A percentile compares a stretch with the other conserved stretches of the same genome.
phyloP scores from a whole-genome alignment of 2,113 vertebrate species.

The Lophochroa leadbeateri region DNA sequence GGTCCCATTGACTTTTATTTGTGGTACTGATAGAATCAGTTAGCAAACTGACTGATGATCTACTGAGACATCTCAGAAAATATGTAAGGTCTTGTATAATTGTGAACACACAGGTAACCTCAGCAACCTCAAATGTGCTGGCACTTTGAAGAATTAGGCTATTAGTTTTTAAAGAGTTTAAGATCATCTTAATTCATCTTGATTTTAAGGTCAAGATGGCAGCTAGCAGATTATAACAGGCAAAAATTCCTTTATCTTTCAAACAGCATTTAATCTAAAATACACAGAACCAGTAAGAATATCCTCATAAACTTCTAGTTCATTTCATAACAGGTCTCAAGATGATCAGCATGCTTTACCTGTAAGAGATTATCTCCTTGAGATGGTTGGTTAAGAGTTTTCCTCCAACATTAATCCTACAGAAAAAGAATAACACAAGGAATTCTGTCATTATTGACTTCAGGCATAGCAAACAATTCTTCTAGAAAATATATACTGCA shows the following conservation, averaged over 20 bases:
- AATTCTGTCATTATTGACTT: conserved; percentile 16
- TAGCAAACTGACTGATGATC: not conserved
- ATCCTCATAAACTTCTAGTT: not conserved
- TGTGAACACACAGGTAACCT: not conserved
- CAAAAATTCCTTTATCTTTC: not conserved
- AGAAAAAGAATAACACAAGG: conserved; percentile 12
- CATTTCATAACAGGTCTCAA: not conserved
- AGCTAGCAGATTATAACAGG: not conserved
- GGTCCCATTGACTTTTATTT: not conserved
- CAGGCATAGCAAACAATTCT: not conserved
- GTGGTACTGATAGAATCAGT: not conserved
- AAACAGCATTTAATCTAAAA: not conserved
- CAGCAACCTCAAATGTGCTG: not conserved
- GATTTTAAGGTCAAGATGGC: not conserved
- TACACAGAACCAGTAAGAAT: not conserved
- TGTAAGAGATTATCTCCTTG: conserved; percentile 98
- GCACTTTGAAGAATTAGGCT: not conserved
- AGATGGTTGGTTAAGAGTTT: conserved; percentile 97
- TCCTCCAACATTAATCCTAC: conserved; percentile 94
- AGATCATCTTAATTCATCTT: not conserved
- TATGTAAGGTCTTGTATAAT: not conserved
- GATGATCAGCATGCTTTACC: conserved; percentile 72
- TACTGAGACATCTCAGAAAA: not conserved
- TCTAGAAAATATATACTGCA: not conserved
- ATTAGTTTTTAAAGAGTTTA: not conserved